A percentile compares a stretch with the other conserved stretches of the same genome.
phyloP scores from a whole-genome alignment of 2,797 vertebrate genomes.

The Danio choprae region DNA sequence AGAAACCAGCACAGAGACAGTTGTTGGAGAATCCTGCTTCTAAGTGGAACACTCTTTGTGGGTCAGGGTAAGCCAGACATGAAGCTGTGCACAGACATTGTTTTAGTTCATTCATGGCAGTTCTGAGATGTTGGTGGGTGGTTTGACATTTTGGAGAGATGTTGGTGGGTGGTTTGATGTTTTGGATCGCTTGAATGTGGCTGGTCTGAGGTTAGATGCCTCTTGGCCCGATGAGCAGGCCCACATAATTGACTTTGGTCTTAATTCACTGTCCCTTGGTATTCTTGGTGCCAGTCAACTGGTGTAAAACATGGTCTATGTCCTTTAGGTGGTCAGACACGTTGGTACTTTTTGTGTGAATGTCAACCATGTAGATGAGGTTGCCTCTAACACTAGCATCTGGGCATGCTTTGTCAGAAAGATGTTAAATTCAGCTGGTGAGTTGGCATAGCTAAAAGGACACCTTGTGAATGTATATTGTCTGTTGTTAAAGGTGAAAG shows the following conservation, averaged over 20 bases:
- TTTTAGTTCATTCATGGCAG: slow-evolving; percentile 26
- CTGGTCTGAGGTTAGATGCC: background rate
- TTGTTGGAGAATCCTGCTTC: slow-evolving; percentile 31
- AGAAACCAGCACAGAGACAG: slow-evolving; percentile 35
- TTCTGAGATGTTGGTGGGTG: too few species aligned
- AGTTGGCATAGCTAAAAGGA: too few species aligned
- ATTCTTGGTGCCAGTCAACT: too few species aligned
- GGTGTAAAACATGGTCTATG: too few species aligned
- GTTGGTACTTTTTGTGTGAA: slow-evolving; percentile 16
- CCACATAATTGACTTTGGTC: too few species aligned
- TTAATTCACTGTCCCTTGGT: too few species aligned
- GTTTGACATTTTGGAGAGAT: too few species aligned
- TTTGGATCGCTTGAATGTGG: background rate
- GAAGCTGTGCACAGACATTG: slow-evolving; percentile 5
- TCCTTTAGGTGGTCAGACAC: background rate
- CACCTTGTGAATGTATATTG: too few species aligned
- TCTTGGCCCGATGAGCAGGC: background rate
- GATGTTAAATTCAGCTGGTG: too few species aligned
- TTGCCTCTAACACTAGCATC: slow-evolving; percentile 10
- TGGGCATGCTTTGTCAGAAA: slow-evolving; percentile 50
- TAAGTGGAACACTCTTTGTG: slow-evolving; percentile 21
- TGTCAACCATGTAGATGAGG: slow-evolving; percentile 46
- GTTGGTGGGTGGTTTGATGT: slow-evolving; percentile 15
- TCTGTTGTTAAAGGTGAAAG: too few species aligned
- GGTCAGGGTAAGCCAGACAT: slow-evolving; percentile 17